Base-by-base conservation (phyloP, 2,888 invertebrate species). In the Chrysolina haemoptera region DNA sequence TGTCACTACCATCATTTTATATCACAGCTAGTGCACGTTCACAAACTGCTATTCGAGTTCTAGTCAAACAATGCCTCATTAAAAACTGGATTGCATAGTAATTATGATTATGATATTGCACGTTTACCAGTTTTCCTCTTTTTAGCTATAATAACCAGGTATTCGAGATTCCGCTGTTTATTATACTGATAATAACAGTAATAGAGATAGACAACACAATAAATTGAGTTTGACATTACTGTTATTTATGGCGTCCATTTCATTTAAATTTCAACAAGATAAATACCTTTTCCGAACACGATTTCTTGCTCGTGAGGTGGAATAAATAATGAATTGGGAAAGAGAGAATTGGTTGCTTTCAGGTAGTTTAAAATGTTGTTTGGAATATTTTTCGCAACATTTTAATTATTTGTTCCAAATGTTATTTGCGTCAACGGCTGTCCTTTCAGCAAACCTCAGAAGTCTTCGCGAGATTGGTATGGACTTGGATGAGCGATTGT, bases 201-300 rank as follows among this genome's bases (percentile, higher is more conserved):
- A 62, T 65, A 35, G 18, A 50, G 69, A 76, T 76, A 62, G 76
- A 73, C 76, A 76, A 68, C 46, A 76, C 76, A 76, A 76, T 76
- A 73, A 73, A 68, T 70, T 59, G 62, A 63, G 59, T 62, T 59
- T 35, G 71, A 76, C 76, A 73, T 69, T 68, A 73, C 71, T 64
- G 70, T 73, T 68, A 76, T 73, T 76, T 76, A 76, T 66, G 35
- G 71, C 59, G 71, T 71, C 27, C 68, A 43, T 50, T 70, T 68
- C 55, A 53, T 74, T 70, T 43, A 43, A 67, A 66, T 68, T 63
- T 43, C 40, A 74, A 70, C 62, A 50, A 68, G 74, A 68, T 70
- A 67, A 74, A 74, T 70, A 70, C 63, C 59, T 73, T 66, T 68
- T 20, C 18, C 40, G n/a, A 63, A 55, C 46, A 64, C 40, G 64